Base-by-base conservation (phyloP, 2,113 vertebrate species). In the Struthidea cinerea region DNA sequence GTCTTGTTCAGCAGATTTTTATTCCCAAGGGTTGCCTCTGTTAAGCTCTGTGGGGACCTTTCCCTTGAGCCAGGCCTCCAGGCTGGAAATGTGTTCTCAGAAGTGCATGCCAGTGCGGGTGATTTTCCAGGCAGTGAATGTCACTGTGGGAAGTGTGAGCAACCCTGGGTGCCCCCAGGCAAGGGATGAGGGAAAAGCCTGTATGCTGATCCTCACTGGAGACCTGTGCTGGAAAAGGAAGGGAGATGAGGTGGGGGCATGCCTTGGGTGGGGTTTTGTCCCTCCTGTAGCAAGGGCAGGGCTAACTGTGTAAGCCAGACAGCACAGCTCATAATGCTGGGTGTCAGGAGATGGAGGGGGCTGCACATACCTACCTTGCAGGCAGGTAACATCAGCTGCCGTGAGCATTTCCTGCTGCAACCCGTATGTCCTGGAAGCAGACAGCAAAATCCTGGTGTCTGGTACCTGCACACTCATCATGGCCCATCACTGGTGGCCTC, bases 21-120 rank as follows among this genome's bases (percentile, higher is more conserved):
- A 69, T 89, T 90, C 76, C 79, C 86, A 56, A 60, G 63, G 13
- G 79, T 11, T 73, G 9, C 89, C 77, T 83, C 82, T 79, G 47
- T n/a, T 56, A 9, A 86, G 57, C 91, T 80, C 93, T 61, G 49
- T 4, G 2, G 79, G 76, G 59, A 73, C 44, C 30, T 14, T 56
- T 90, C 49, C 71, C 79, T 42, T 23, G 71, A 57, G 89, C 63
- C 76, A 69, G 91, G 24, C 67, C 61, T 47, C 71, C 74, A 60
- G 76, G 49, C 32, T 41, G 41, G 67, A 76, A 90, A 88, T 80
- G 64, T 28, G 57, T 32, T 88, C 65, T 41, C 63, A 53, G 57
- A 78, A 57, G 22, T 1, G 13, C 13, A 4, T 13, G 30, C 14
- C 65, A 79, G 13, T 1, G 49, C 0, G 0, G 23, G 61, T 59